These are phyloP conservation scores for Nipponacmea schrenckii DNA, from an alignment of 2,888 invertebrate species.

Conservation along the genomic window DNA sequence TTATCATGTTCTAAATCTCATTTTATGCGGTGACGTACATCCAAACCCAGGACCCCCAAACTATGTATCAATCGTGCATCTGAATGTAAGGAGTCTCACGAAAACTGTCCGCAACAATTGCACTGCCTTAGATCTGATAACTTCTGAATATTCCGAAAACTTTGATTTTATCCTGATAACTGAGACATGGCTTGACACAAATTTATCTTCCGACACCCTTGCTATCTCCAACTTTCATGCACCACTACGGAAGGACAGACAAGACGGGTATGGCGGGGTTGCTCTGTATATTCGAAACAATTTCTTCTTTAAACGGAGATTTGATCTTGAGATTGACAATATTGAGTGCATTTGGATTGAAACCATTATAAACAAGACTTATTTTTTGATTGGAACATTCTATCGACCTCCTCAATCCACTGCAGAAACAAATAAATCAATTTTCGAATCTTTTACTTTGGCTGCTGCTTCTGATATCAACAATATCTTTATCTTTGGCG, in stretches of 20 bases:
- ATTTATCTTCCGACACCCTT: not conserved
- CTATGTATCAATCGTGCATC: not conserved
- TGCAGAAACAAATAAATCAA: not conserved
- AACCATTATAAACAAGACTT: not conserved
- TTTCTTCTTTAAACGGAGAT: not conserved
- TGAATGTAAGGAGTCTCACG: not conserved
- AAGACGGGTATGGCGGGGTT: not conserved
- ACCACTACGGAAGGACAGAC: not conserved
- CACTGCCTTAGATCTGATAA: not conserved
- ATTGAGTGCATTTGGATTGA: conserved; percentile 8
- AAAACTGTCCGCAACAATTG: not conserved
- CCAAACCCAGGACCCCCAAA: not conserved
- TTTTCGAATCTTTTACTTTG: conserved; percentile 4
- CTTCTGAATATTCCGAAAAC: not conserved
- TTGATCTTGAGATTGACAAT: not conserved
- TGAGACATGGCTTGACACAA: not conserved
- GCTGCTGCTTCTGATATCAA: not conserved
- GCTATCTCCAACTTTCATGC: not conserved
- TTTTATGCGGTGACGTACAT: not conserved
- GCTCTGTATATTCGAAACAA: not conserved
- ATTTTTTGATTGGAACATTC: not conserved
- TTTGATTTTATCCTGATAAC: not conserved
- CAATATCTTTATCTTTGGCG: not conserved
- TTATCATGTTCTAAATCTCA: no score
- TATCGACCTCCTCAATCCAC: not conserved